Evolutionary conservation across 2,888 invertebrate species (phyloP), one percentile per base, ranked within the genome.

Genomic region (Lepidonotus clava): DNA sequence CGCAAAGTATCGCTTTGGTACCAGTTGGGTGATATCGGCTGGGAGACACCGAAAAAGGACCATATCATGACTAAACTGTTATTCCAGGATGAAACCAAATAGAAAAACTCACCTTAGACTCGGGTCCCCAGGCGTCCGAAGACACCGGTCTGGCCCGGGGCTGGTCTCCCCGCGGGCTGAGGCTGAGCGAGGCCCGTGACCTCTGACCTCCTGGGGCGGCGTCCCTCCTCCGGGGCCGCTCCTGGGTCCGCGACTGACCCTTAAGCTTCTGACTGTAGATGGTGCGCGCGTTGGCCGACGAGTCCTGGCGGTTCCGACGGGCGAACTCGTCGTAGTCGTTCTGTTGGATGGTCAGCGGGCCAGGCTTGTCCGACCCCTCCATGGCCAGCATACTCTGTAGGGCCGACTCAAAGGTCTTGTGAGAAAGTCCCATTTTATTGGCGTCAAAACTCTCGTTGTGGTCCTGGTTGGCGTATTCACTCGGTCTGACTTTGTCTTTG

Each of bases 391-490:
- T 92, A 32, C 90, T 89, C 11, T 90, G 88, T 24, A 92, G 87
- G 24, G 92, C 91, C 36, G 91, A 88, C 77, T 92, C 92, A 91
- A 92, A 92, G 4, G 90, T 91, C 56, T 90, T 91, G n/a, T 91
- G 89, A 24, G 90, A 89, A 32, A 92, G 86, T 38, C 90, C 91
- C 91, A 92, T 92, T 83, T 90, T 91, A 6, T 91, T 86, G 18
- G 91, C 89, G n/a, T 92, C 92, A 91, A 92, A 92, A 61, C 90
- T 89, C 38, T 92, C 91, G 28, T 46, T 36, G 34, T 76, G 41
- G 5, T 34, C 67, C 36, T 71, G 28, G 0, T 86, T 24, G 51
- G 36, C 32, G 21, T 61, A 6, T 38, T 34, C 53, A 0, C 38
- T 61, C 2, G 41, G 28, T 11, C 24, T n/a, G 36, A 5, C 6